Evolutionary conservation across 92 coral and sea anemone genomes (phyloP).

Genomic region (Phenganax marumi): DNA sequence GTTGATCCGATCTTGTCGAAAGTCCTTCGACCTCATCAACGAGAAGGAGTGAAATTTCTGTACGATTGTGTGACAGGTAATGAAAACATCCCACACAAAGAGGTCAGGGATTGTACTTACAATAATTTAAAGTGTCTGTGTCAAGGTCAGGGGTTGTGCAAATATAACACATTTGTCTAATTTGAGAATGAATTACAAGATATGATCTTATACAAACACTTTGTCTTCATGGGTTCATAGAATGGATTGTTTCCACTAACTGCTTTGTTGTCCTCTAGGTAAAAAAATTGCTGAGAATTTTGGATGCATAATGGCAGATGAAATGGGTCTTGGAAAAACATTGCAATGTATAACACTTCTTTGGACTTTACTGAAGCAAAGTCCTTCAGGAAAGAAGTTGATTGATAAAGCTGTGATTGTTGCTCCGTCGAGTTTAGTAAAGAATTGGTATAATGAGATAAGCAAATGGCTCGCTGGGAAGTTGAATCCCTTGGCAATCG

Average conservation of each 20-base stretch:
- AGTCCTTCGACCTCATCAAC: conserved; percentile 90
- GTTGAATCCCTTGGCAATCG: conserved; percentile 81
- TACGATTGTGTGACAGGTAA: conserved; percentile 94
- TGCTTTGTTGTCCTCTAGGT: no score
- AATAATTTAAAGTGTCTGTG: no score
- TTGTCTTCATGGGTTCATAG: no score
- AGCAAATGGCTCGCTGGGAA: conserved; percentile 86
- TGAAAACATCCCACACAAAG: no score
- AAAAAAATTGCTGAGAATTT: conserved; percentile 71
- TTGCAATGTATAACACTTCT: conserved; percentile 82
- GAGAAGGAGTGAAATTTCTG: conserved; percentile 97
- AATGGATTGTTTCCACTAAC: no score
- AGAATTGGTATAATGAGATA: conserved; percentile 97
- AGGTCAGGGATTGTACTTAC: no score
- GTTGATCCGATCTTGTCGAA: conserved; percentile 92
- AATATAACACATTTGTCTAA: no score
- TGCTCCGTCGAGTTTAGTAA: conserved; percentile 94
- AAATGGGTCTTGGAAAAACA: conserved; percentile 98
- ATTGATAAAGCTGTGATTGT: conserved; percentile 87
- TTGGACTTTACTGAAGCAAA: conserved; percentile 79
- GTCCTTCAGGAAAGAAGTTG: conserved; percentile 74
- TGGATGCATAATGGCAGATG: conserved; percentile 99
- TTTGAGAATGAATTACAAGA: no score
- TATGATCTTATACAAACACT: no score
- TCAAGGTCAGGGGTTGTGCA: no score